phyloP scores from a whole-genome alignment of 2,113 vertebrate genomes.

The Psittacula cyanocephala region DNA sequence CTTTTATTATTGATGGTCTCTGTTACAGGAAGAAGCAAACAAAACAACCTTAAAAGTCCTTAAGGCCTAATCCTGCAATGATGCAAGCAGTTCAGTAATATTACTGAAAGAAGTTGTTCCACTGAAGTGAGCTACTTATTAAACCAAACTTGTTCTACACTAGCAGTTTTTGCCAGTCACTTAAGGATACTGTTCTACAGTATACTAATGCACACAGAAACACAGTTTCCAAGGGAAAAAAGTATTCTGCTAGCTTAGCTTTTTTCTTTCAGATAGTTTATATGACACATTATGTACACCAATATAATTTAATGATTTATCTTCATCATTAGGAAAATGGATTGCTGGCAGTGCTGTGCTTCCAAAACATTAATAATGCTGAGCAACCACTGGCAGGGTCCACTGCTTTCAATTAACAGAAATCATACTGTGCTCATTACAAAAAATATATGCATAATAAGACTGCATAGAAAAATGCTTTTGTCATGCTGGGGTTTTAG shows the following conservation, averaged over 20 bases:
- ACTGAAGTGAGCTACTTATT: background rate
- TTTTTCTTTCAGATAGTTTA: background rate
- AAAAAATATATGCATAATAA: background rate
- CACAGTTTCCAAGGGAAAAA: background rate
- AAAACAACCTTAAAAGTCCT: background rate
- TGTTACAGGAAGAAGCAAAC: background rate
- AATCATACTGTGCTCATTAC: background rate
- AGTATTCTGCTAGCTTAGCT: background rate
- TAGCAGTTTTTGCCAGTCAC: background rate
- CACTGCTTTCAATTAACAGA: background rate
- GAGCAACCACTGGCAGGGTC: background rate
- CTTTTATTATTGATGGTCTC: background rate
- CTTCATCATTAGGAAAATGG: background rate
- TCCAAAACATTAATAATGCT: background rate
- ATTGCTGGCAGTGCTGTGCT: background rate
- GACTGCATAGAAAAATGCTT: background rate
- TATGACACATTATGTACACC: background rate
- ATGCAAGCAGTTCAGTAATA: background rate
- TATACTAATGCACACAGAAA: background rate
- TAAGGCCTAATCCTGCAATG: background rate
- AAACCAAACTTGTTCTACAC: background rate
- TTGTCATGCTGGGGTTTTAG: background rate
- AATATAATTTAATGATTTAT: background rate
- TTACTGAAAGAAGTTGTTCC: background rate
- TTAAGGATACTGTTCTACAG: background rate